Evolutionary conservation across 2,113 vertebrate genomes (phyloP).

Genomic region (human (Homo sapiens)): GRCh38 chr17:67001501-67002000

Average conservation of each 20-base stretch:
- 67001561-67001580: neutral
- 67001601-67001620: neutral
- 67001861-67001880: rapidly evolving
- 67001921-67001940: rapidly evolving
- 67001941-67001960: neutral
- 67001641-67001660: neutral
- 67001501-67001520: neutral
- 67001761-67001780: neutral
- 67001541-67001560: neutral
- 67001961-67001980: neutral
- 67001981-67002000: neutral
- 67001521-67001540: neutral
- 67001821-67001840: neutral
- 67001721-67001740: too few relatives aligned
- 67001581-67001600: neutral
- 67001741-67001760: neutral
- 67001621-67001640: rapidly evolving
- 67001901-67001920: neutral
- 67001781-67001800: neutral
- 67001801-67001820: neutral
- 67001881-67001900: neutral
- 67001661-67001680: neutral
- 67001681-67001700: neutral
- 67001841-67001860: neutral
- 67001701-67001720: rapidly evolving